phyloP scores from a whole-genome alignment of 2,797 vertebrate genomes.

The Labeo calbasu region DNA sequence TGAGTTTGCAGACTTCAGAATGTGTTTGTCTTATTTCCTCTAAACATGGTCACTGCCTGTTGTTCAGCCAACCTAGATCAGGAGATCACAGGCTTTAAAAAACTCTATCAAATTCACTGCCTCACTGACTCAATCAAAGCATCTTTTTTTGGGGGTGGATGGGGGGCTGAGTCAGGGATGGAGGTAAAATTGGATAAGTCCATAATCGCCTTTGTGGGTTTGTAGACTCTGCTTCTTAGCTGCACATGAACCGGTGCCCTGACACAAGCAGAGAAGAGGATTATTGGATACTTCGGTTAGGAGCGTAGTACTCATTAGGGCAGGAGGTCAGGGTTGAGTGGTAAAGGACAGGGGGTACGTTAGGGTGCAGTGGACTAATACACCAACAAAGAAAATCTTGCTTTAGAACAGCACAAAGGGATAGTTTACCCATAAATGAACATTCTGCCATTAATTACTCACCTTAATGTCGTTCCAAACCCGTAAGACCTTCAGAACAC shows the following conservation, averaged over 20 bases:
- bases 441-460: too few relatives aligned
- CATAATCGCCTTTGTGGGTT: conserved; percentile 59
- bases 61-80: conserved; percentile 43
- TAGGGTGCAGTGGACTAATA: not conserved
- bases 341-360: conserved; percentile 4
- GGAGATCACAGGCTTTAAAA: conserved; percentile 39
- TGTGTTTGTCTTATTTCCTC: conserved; percentile 45
- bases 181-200: conserved; percentile 60
- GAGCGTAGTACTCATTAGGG: conserved; percentile 36
- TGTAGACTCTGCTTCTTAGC: conserved; percentile 56
- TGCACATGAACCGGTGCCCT: conserved; percentile 44
- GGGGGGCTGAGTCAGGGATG: conserved; percentile 51
- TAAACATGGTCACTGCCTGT: conserved; percentile 34
- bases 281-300: conserved; percentile 45
- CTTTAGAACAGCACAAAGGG: not conserved
- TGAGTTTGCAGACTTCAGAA: conserved; percentile 40
- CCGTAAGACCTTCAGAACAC: too few relatives aligned
- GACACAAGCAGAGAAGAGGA: conserved; percentile 51
- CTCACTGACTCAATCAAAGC: conserved; percentile 53
- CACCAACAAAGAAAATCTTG: not conserved
- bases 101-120: conserved; percentile 57
- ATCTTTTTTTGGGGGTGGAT: conserved; percentile 25
- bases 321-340: conserved; percentile 29
- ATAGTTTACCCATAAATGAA: too few relatives aligned
- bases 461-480: too few relatives aligned